Evolutionary conservation across 2,888 invertebrate genomes (phyloP), one percentile per base, ranked within the genome.

Genomic region (Steinernema carpocapsae): DNA sequence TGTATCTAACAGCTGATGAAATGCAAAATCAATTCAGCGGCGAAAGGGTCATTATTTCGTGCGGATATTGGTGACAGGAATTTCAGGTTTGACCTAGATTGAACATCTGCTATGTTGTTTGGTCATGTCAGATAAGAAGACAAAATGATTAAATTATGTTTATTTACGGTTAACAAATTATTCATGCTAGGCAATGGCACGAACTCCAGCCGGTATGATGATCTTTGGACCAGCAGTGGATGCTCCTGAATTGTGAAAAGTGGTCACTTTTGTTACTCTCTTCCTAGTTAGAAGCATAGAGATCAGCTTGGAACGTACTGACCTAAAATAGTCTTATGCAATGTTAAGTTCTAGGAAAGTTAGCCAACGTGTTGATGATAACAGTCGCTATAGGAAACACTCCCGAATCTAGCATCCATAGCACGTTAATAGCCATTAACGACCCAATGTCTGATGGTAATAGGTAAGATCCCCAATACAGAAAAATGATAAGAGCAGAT

Each of bases 381-480:
- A 64, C 29, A 4, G 64, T 64, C 32, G 19, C 37, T 3, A 64
- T 6, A n/a, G 64, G 29, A 29, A 64, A 64, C 32, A 64, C 17
- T 64, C 64, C 64, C 1, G 64, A 32, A n/a, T 64, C 64, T 17
- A 64, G 19, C 29, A 64, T 64, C 64, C 64, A 64, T 1, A 64
- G 14, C 17, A 32, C 32, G n/a, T 32, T 64, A 1, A 64, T 10
- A 1, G 10, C 17, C 6, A 64, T 32, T 2, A 17, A 17, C 17
- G 32, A 6, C 4, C 32, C 26, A 29, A 14, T 32, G 6, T 64
- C 17, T 32, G 6, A 2, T 14, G 64, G 64, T 6, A 64, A 17
- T 3, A 64, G 10, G 1, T 64, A 26, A 1, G 32, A 3, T 10
- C 64, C 64, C 17, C 22, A 64, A 19, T 32, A 26, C 1, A 64